Evolutionary conservation across 1,140 invertebrate species (phyloP), one percentile per base, ranked within the genome.

Genomic region (Aricia agestis): DNA sequence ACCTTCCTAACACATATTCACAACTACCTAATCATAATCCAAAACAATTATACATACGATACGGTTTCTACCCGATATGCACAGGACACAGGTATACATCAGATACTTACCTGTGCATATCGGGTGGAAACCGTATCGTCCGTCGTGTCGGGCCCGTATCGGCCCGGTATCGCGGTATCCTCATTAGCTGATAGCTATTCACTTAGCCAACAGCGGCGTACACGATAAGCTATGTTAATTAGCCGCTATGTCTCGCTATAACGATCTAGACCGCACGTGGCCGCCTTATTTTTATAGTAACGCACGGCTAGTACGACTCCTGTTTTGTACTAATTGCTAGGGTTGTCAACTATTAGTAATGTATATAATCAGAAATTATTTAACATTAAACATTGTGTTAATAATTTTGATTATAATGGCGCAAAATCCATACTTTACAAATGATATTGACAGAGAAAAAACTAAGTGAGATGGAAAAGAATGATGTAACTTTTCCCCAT

Each of bases 111-210:
- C 6, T 36, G 36, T 9, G 0, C 45, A 3, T 52, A 52, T 52
- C 45, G 45, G 45, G 5, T 9, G 36, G 36, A 5, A 9, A 52
- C 45, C 45, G 13, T 36, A 36, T 36, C 36, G 13, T 52, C 7
- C 13, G 13, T 52, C 45, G 45, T 52, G 45, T 52, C 45, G 45
- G 9, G 45, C 45, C 45, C 45, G 45, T 52, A 52, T 15, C 11
- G 59, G 15, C 19, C 25, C n/a, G 17, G 59, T 63, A 63, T 63
- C 59, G 66, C 69, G 67, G 57, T 74, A 74, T 70, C 69, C 72
- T 74, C 69, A 74, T 74, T 74, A 74, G 68, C 58, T 41, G 72
- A 74, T 74, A 74, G 69, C 67, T 74, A 74, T 74, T 74, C 72
- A 68, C 66, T 68, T 65, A 32, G 68, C 68, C 66, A 70, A 74